Conservation (phyloP, 2,113 vertebrate species). For the rat (Rattus norvegicus) region DNA sequence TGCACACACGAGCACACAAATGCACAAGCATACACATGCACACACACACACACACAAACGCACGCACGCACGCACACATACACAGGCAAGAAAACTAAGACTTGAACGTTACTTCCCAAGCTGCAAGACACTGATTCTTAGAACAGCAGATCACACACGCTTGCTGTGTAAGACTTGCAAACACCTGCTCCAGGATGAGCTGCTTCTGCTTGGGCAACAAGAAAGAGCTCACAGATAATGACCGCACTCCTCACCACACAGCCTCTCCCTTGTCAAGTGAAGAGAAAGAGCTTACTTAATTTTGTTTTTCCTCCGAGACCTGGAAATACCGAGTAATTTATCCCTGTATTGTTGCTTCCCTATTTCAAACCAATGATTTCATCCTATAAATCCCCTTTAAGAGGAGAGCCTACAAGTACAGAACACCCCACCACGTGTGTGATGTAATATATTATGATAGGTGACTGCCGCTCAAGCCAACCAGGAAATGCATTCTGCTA, state of each 20-base stretch:
- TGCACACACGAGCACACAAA: background rate
- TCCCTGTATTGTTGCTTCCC: background rate
- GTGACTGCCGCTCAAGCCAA: background rate
- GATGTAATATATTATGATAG: background rate
- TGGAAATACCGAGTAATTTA: background rate
- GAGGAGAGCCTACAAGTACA: background rate
- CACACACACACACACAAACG: background rate
- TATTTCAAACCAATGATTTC: background rate
- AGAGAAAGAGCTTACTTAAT: background rate
- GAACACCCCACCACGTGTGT: background rate
- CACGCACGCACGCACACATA: background rate
- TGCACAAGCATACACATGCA: background rate
- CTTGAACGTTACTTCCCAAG: background rate
- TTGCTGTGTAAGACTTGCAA: background rate
- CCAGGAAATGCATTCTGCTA: background rate
- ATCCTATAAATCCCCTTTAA: background rate
- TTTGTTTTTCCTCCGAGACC: background rate
- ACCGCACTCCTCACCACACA: fast-evolving
- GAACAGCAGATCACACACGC: background rate
- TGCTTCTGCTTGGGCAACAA: fast-evolving
- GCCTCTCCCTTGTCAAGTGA: background rate
- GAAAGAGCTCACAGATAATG: fast-evolving
- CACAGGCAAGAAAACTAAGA: slow-evolving; percentile 3
- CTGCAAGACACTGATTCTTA: background rate
- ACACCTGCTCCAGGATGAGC: background rate